phyloP scores from a whole-genome alignment of 1,140 invertebrate species.

The Apolygus lucorum region DNA sequence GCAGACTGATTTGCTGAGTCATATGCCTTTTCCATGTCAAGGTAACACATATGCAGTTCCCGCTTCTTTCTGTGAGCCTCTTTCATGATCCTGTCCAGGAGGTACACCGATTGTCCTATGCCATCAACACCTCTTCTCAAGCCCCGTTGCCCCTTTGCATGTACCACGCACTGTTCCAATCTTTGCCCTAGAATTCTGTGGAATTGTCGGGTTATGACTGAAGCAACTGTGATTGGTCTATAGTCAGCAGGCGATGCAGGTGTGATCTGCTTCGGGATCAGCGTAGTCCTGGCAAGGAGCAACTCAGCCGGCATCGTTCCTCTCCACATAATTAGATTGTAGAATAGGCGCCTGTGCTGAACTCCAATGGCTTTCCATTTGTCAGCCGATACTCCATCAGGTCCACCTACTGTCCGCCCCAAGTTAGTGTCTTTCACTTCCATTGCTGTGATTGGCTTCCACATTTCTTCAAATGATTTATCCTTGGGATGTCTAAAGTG shows the following conservation, averaged over 20 bases:
- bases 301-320: neutral
- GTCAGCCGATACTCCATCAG: neutral
- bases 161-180: neutral
- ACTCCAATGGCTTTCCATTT: neutral
- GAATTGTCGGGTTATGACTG: neutral
- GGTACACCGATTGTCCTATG: neutral
- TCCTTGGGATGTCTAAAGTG: neutral
- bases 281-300: neutral
- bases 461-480: neutral
- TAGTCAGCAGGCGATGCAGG: neutral
- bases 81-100: neutral
- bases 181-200: neutral
- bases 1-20: neutral
- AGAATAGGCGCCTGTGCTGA: neutral
- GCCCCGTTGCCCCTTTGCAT: neutral
- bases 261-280: neutral
- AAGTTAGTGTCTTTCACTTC: neutral
- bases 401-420: neutral
- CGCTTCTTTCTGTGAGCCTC: neutral
- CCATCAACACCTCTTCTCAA: neutral
- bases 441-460: neutral
- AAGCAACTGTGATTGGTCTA: neutral
- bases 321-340: neutral
- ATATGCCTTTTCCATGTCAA: neutral
- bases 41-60: neutral